Conservation (phyloP, 2,888 invertebrate genomes). For the Kryphioiulus occultus region DNA sequence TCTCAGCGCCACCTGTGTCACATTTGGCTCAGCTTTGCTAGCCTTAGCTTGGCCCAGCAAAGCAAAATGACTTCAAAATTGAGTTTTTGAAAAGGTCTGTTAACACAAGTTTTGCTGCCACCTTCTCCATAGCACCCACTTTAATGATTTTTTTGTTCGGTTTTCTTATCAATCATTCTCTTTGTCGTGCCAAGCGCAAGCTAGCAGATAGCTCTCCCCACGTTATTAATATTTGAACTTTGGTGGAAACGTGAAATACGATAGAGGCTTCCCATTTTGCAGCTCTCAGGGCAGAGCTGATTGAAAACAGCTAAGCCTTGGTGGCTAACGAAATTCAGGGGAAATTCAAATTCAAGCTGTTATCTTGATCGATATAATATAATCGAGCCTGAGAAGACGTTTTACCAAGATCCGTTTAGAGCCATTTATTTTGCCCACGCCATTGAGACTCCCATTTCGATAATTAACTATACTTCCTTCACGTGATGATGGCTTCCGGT, state of each 20-base stretch:
- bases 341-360: slow-evolving; percentile 29
- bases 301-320: background rate
- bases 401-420: slow-evolving; percentile 13
- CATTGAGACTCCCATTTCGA: slow-evolving; percentile 6
- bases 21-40: too few species aligned
- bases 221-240: slow-evolving; percentile 31
- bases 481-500: background rate
- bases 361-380: background rate
- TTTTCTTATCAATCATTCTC: slow-evolving; percentile 13
- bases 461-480: background rate
- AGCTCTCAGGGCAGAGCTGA: background rate
- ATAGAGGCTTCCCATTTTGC: background rate
- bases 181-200: background rate
- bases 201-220: background rate
- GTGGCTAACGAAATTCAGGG: background rate
- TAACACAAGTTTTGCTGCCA: too few species aligned
- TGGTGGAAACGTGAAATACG: background rate
- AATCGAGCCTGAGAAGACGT: background rate
- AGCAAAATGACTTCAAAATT: too few species aligned
- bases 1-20: too few species aligned
- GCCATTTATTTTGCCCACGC: background rate
- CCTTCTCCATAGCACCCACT: too few species aligned
- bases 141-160: background rate
- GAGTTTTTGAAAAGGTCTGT: too few species aligned
- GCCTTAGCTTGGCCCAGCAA: too few species aligned